Percentiles rank a stretch among this genome's conserved stretches.
phyloP scores from a whole-genome alignment of 37 sponge, comb jelly and placozoan species.

The Crambe crambe region DNA sequence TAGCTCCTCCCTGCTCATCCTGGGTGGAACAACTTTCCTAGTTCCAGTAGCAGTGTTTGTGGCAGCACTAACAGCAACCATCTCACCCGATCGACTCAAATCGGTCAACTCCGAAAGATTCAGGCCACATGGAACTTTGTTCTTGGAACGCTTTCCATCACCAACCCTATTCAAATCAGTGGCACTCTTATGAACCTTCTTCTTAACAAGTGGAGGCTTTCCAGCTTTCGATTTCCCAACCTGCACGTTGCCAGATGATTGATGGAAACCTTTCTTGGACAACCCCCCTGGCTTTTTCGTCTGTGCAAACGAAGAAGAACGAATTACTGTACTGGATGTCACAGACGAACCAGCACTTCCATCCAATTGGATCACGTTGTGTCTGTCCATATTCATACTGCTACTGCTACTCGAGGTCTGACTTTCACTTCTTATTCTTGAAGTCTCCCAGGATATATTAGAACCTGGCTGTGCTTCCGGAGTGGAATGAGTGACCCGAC shows the following conservation, averaged over 20 bases:
- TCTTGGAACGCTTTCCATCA: neutral
- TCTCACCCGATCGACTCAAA: neutral
- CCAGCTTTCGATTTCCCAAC: neutral
- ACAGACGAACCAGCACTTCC: neutral
- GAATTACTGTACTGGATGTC: neutral
- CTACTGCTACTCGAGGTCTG: neutral
- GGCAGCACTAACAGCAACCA: neutral
- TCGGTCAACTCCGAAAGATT: slow-evolving; percentile 18
- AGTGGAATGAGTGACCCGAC: too few species aligned
- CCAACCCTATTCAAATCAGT: slow-evolving; percentile 14
- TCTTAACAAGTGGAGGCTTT: slow-evolving; percentile 38
- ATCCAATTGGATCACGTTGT: neutral
- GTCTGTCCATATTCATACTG: neutral
- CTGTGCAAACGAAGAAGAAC: neutral
- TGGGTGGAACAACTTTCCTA: neutral
- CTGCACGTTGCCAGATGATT: slow-evolving; percentile 2
- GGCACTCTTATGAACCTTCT: slow-evolving; percentile 20
- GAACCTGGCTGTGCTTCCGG: neutral
- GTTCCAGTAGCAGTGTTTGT: neutral
- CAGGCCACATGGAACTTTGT: neutral
- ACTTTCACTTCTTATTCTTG: neutral
- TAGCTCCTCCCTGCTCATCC: neutral
- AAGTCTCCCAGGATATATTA: neutral
- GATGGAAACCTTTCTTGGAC: slow-evolving; percentile 10
- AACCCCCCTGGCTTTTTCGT: neutral